phyloP scores from a whole-genome alignment of 1,140 invertebrate genomes.

The Limonius californicus region DNA sequence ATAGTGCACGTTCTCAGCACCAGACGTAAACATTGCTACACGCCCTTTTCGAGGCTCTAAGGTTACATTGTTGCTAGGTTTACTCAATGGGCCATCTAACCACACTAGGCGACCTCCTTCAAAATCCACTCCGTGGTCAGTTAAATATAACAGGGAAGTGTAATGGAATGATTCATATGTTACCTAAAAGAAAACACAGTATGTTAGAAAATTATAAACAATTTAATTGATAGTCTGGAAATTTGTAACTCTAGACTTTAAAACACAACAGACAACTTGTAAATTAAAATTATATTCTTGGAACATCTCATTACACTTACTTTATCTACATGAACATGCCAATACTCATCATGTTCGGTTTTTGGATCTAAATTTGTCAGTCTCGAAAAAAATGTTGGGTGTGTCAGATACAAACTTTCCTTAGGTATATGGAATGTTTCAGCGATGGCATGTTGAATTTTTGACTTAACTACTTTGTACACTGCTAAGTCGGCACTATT shows the following conservation, averaged over 20 bases:
- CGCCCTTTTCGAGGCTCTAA: conserved; percentile 75
- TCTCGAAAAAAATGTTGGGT: conserved; percentile 82
- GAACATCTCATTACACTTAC: conserved; percentile 53
- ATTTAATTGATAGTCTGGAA: no score
- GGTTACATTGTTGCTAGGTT: conserved; percentile 61
- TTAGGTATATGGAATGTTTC: conserved; percentile 68
- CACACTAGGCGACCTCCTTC: conserved; percentile 80
- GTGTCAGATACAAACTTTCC: conserved; percentile 68
- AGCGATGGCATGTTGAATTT: conserved; percentile 72
- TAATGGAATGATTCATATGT: conserved; percentile 83
- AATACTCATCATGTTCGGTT: conserved; percentile 81
- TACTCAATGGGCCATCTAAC: conserved; percentile 66
- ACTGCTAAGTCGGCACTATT: conserved; percentile 63
- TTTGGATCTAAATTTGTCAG: conserved; percentile 65
- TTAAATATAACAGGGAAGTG: conserved; percentile 77
- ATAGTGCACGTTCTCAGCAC: conserved; percentile 76
- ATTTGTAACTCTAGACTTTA: no score
- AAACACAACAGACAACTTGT: no score
- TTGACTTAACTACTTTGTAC: conserved; percentile 70
- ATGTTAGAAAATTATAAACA: no score
- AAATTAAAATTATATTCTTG: no score
- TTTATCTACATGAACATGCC: conserved; percentile 85
- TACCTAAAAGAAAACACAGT: no score
- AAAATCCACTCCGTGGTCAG: conserved; percentile 71
- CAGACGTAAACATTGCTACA: conserved; percentile 82